Evolutionary conservation across 2,888 invertebrate species (phyloP).

Genomic region (Ypsolopha scabrella): DNA sequence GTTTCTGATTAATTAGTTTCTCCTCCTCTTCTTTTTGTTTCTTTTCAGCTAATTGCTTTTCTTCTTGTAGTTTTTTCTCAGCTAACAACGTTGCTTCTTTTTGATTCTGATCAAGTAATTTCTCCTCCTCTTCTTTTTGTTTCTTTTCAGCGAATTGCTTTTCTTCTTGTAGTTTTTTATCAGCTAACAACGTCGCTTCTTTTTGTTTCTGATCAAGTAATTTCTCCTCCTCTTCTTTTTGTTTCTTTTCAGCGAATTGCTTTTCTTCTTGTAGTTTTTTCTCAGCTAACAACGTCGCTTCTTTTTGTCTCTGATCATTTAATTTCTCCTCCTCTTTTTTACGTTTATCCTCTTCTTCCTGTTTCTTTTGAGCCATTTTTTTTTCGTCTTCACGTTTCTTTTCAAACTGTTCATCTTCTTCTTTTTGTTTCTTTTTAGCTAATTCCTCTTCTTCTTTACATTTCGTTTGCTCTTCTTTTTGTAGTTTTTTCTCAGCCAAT

Average conservation of each 20-base stretch:
- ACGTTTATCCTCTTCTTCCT: not conserved
- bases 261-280: slow-evolving; percentile 2
- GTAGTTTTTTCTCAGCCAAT: not conserved
- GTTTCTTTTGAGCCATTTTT: slow-evolving; percentile 7
- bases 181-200: not conserved
- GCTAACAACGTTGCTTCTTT: not conserved
- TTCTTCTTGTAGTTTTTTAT: slow-evolving; percentile 3
- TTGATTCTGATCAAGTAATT: not conserved
- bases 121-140: not conserved
- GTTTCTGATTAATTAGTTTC: slow-evolving; percentile 6
- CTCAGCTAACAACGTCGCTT: not conserved
- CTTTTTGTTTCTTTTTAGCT: slow-evolving; percentile 16
- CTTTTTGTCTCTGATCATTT: not conserved
- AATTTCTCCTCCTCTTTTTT: not conserved
- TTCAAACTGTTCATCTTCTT: not conserved
- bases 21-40: slow-evolving; percentile 4
- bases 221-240: too few relatives aligned
- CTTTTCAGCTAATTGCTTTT: too few relatives aligned
- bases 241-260: too few relatives aligned
- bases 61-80: slow-evolving; percentile 1
- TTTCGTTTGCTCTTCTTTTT: not conserved
- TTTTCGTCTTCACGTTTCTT: too few relatives aligned
- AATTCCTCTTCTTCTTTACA: slow-evolving; percentile 24
- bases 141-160: too few relatives aligned
- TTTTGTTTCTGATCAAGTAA: not conserved